Percentiles rank a stretch among this genome's conserved stretches.
Conservation (phyloP, 1,140 invertebrate species). For the Bombus picipes region DNA sequence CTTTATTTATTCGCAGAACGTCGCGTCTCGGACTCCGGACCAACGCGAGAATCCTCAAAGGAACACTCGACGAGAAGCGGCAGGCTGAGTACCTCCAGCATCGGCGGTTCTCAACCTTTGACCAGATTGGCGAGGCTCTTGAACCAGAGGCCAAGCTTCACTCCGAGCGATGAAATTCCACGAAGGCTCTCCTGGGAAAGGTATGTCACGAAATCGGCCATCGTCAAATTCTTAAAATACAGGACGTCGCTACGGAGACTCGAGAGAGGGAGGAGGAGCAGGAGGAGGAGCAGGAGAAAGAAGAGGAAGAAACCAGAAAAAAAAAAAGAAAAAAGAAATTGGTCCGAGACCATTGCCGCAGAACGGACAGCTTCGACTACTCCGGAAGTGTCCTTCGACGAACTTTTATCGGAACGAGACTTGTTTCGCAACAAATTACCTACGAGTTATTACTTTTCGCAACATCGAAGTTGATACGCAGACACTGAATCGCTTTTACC, state of each 20-base stretch:
- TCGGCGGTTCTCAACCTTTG: conserved; percentile 82
- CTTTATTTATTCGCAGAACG: conserved; percentile 64
- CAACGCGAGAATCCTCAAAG: conserved; percentile 68
- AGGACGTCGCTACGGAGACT: no score
- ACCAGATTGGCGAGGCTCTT: conserved; percentile 87
- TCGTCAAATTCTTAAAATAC: not conserved
- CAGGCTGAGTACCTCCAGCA: conserved; percentile 74
- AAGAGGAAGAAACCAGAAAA: not conserved
- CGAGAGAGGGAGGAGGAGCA: fast-evolving
- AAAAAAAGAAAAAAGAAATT: not conserved
- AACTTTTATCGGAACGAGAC: not conserved
- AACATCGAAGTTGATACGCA: not conserved
- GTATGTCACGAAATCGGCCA: conserved; percentile 78
- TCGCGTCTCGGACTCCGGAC: conserved; percentile 77
- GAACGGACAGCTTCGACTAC: no score
- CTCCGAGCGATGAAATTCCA: conserved; percentile 82
- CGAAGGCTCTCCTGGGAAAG: conserved; percentile 91
- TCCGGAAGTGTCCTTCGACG: no score
- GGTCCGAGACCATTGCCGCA: not conserved
- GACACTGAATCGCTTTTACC: not conserved
- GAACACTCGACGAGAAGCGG: conserved; percentile 71
- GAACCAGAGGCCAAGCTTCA: conserved; percentile 84
- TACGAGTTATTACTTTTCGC: not conserved
- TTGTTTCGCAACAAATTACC: not conserved
- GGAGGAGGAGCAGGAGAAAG: not conserved